A percentile compares a stretch with the other conserved stretches of the same genome.
Conservation (phyloP, 37 sponge, comb jelly and placozoan genomes). For the Tethya wilhelma region DNA sequence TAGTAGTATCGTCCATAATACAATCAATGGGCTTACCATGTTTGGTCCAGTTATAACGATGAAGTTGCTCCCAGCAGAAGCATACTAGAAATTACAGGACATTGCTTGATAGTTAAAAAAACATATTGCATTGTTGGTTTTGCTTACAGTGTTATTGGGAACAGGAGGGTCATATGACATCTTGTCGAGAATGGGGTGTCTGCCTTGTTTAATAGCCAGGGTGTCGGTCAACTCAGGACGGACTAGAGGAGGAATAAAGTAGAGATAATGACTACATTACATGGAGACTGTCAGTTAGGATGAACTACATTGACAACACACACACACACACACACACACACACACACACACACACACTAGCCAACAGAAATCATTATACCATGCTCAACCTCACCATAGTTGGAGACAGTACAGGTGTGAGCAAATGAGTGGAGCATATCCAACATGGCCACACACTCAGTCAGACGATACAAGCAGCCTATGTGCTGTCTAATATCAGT, state of each 20-base stretch:
- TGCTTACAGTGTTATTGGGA: slow-evolving; percentile 85
- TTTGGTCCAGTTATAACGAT: slow-evolving; percentile 96
- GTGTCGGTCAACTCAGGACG: slow-evolving; percentile 91
- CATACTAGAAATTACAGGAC: slow-evolving; percentile 65
- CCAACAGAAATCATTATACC: neutral
- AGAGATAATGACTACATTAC: neutral
- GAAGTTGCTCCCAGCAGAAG: slow-evolving; percentile 84
- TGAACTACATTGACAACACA: too few species aligned
- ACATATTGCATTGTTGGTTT: neutral
- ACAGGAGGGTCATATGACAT: slow-evolving; percentile 61
- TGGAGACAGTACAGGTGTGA: slow-evolving; percentile 85
- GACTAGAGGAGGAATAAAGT: slow-evolving; percentile 7
- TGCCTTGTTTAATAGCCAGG: slow-evolving; percentile 86
- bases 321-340: too few species aligned
- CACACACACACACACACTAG: slow-evolving; percentile 2
- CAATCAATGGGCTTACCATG: slow-evolving; percentile 82
- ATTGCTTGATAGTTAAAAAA: neutral
- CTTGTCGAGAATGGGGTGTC: slow-evolving; percentile 94
- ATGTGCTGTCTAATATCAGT: slow-evolving; percentile 68
- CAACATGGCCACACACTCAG: slow-evolving; percentile 93
- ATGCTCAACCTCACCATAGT: slow-evolving; percentile 67
- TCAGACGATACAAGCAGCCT: slow-evolving; percentile 95
- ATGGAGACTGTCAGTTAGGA: neutral
- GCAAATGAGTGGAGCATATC: slow-evolving; percentile 97
- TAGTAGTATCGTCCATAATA: neutral